Base-by-base conservation (phyloP, 1,140 invertebrate species). In the Neotoxoptera formosana region DNA sequence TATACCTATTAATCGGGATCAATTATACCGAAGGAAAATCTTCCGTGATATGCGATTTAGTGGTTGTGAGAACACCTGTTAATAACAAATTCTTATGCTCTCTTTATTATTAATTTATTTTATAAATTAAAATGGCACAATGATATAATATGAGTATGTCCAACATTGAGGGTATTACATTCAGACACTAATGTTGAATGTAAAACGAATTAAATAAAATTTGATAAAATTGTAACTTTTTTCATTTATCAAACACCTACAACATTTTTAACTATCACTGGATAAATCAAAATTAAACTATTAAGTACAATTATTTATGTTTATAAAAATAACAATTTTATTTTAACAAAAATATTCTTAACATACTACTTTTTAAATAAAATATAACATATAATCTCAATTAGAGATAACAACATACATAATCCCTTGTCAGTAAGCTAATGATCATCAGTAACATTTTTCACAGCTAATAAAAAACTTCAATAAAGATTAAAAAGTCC, bases 341-440 rank as follows among this genome's bases (percentile, higher is more conserved):
- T 76, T 67, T 76, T 76, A 76, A 76, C 30, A 76, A 76, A 67
- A 76, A 76, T 76, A 76, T n/a, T 67, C 60, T 76, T 76, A 67
- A 9, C 25, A 60, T 67, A 67, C 60, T 67, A 67, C 2, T 30
- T 30, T 67, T 67, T 25, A 56, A 17, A 34, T 76, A 76, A 76
- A 76, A 76, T 76, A 76, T 76, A 76, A 76, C 30, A 76, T 76
- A 76, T 76, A 76, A 76, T 76, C 60, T 76, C 60, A 76, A n/a
- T 76, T 76, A 14, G 30, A 76, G 60, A 76, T 76, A 76, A 76
- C 60, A 76, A 76, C 60, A 76, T 76, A 76, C n/a, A 76, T 76
- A 76, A 76, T n/a, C n/a, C 60, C 30, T 30, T n/a, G n/a, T 76
- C 60, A 76, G 14, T 67, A 83, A 83, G 36, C 36, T 83, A 41